Evolutionary conservation across 1,140 invertebrate genomes (phyloP), one percentile per base, ranked within the genome.

Genomic region (Drosophila pseudoananassae): DNA sequence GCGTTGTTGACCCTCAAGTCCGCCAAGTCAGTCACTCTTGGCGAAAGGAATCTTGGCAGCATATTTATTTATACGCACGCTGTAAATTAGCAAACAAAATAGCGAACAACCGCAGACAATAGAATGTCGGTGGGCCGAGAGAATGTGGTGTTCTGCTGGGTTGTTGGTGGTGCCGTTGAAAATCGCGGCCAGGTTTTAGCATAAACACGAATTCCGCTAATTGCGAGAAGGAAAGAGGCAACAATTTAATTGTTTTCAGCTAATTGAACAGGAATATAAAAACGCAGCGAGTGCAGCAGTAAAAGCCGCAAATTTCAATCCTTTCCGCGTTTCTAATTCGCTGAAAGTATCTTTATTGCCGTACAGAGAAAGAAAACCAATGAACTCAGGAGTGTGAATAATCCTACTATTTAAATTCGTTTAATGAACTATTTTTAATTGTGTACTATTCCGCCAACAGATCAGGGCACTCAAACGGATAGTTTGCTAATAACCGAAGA

Each of bases 381-480:
- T n/a, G 3, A 20, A 20, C 20, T 20, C 0, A 3, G 20, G 3
- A 20, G 20, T 20, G 20, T 20, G 20, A 20, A 20, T 20, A 20
- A 20, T 20, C 20, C 2, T 20, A 20, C 20, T 20, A 20, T 20
- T 20, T 20, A 2, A 20, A 20, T 43, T 14, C 40, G 14, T 17
- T 43, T 15, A 8, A 5, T 43, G 5, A 15, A 43, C 12, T 25
- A 8, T 72, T 33, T 49, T 12, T 61, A n/a, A 50, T 3, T 17
- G 36, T 54, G 36, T 9, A 40, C 10, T 0, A 25, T 27, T 40
- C 10, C 10, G 12, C 29, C 38, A 74, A 15, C 61, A 91, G 90
- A 91, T 78, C 89, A 91, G 55, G 89, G 82, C 60, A 91, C 89
- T 15, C 90, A 91, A 78, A 91, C 89, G 25, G 90, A 91, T 31